Conservation (phyloP, 2,888 invertebrate species). For the Drosophila kambysellisi region DNA sequence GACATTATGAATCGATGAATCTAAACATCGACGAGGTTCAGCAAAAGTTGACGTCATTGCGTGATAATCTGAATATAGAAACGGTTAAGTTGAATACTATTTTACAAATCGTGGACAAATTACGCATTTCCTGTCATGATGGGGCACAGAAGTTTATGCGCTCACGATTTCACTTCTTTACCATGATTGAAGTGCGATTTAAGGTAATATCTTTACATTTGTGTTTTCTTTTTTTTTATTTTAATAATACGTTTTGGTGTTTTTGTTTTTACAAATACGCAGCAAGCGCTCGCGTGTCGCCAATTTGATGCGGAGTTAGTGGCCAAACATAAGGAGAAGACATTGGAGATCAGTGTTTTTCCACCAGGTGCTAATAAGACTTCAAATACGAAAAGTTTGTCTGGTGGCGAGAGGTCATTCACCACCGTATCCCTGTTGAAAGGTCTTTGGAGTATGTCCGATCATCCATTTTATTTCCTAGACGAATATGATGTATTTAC, state of each 20-base stretch:
- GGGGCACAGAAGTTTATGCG: conserved; percentile 54
- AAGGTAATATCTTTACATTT: conserved; percentile 62
- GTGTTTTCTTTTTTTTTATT: background rate
- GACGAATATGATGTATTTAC: conserved; percentile 99
- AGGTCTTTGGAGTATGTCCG: conserved; percentile 96
- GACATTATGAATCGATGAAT: conserved; percentile 72
- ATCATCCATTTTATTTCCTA: conserved; percentile 96
- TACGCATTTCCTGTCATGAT: conserved; percentile 48
- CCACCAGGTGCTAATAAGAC: conserved; percentile 85
- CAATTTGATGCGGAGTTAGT: conserved; percentile 75
- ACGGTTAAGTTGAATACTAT: conserved; percentile 8
- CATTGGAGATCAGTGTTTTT: conserved; percentile 85
- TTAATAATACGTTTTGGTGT: background rate
- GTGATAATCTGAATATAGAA: conserved; percentile 3
- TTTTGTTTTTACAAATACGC: conserved; percentile 47
- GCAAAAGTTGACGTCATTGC: conserved; percentile 25
- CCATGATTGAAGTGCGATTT: conserved; percentile 81
- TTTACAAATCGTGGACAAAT: conserved; percentile 38
- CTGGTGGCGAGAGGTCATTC: conserved; percentile 98
- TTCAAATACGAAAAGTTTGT: conserved; percentile 89
- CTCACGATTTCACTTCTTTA: conserved; percentile 56
- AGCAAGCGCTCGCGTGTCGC: conserved; percentile 78
- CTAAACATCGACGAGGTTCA: conserved; percentile 71
- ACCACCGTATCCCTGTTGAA: conserved; percentile 97
- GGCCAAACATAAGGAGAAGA: conserved; percentile 75